Evolutionary conservation across 2,888 invertebrate species (phyloP), one percentile per base, ranked within the genome.

Genomic region (Tipula vernalis): DNA sequence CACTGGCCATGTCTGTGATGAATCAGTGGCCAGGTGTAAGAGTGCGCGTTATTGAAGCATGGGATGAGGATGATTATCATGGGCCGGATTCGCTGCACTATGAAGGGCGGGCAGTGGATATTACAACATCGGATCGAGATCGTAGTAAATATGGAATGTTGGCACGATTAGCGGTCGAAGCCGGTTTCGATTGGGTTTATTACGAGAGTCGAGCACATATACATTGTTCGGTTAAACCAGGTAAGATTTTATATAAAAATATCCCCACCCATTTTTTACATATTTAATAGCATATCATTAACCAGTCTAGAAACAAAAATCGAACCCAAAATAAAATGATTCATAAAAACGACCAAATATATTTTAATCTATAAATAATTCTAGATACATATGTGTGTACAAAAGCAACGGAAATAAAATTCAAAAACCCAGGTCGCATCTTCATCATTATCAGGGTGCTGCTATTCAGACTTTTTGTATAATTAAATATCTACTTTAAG

Each of bases 111-210:
- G 98, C 98, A 10, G 98, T 99, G 88, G 98, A 98, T 93, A 95
- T 99, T 90, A 97, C 98, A 88, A 98, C 98, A 89, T 96, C 97
- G 89, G 98, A 98, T 93, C 94, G 97, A 87, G 98, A 98, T 92
- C 94, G 96, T 87, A 94, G 96, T 91, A 98, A 98, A 93, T 96
- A 98, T 92, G 98, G 98, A 89, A 97, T 98, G 97, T 93, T 99
- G 90, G 99, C 98, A 85, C 93, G 98, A 88, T 94, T 99, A 87
- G 99, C 99, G 0, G 97, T 98, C 87, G 98, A 98, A 92, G 98
- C 98, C 39, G 98, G 98, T 90, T 99, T 99, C 94, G 98, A 99
- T 93, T 99, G 98, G 98, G 99, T 99, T 88, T 98, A 96, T 93
- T 99, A 98, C 91, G 98, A 98, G 92, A 97, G 97, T 91, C 94